Percentiles rank a stretch among this genome's conserved stretches.
Evolutionary conservation across 1,140 invertebrate species (phyloP).

Genomic region (Camponotus floridanus): DNA sequence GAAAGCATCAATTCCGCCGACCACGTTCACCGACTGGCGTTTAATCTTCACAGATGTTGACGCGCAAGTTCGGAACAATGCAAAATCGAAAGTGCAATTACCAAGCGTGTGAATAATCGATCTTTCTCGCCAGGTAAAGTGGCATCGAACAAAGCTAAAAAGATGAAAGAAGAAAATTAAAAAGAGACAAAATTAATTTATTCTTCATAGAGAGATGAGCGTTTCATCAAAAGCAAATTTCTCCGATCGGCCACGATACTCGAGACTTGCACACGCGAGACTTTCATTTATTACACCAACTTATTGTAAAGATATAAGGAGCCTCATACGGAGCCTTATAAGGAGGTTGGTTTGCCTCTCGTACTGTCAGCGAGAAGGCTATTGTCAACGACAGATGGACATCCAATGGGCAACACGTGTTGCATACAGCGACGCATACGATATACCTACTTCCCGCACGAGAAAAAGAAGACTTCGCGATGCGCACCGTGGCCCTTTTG

Average conservation of each 20-base stretch:
- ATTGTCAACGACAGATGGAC: constrained; percentile 83
- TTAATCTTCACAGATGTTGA: constrained; percentile 39
- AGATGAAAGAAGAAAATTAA: neutral
- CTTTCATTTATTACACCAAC: constrained; percentile 72
- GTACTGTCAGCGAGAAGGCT: constrained; percentile 80
- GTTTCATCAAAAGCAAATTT: constrained; percentile 36
- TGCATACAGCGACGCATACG: constrained; percentile 74
- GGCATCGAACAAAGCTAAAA: neutral
- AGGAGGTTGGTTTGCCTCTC: constrained; percentile 76
- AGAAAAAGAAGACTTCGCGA: constrained; percentile 68
- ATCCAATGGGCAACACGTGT: constrained; percentile 81
- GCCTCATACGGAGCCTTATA: no score
- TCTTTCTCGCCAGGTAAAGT: neutral
- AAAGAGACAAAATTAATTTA: constrained; percentile 12
- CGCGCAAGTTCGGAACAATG: constrained; percentile 39
- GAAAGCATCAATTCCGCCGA: constrained; percentile 50
- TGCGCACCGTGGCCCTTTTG: constrained; percentile 65
- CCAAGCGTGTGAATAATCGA: neutral
- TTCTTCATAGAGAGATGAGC: neutral
- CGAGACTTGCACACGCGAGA: constrained; percentile 65
- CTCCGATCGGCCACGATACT: constrained; percentile 48
- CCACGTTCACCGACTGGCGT: constrained; percentile 40
- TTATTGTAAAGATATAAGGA: constrained; percentile 50
- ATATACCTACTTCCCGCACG: constrained; percentile 60
- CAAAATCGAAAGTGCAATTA: constrained; percentile 41